A percentile compares a stretch with the other conserved stretches of the same genome.
phyloP scores from a whole-genome alignment of 2,888 invertebrate species.

The Acleris sparsana region DNA sequence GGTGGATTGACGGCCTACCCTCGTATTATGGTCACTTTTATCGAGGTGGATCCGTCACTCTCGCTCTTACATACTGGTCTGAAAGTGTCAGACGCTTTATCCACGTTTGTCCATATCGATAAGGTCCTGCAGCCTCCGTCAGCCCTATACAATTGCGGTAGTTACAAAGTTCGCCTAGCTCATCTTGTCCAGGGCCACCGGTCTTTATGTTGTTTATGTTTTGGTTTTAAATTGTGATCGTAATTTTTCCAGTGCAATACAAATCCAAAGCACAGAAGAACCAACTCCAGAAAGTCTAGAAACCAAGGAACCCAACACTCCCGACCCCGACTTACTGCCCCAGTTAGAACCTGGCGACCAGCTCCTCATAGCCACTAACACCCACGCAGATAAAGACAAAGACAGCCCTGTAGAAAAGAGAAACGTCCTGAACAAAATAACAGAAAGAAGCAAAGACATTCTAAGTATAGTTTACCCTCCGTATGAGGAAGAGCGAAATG shows the following conservation, averaged over 20 bases:
- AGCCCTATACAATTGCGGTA: no score
- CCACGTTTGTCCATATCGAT: no score
- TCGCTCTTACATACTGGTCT: no score
- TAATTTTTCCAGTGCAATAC: constrained; percentile 46
- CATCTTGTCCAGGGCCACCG: neutral
- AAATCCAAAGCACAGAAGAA: constrained; percentile 43
- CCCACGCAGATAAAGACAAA: constrained; percentile 39
- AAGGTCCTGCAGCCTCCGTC: no score
- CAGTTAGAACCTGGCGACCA: constrained; percentile 86
- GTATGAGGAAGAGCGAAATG: constrained; percentile 70
- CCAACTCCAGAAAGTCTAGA: constrained; percentile 45
- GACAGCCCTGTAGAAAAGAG: constrained; percentile 60
- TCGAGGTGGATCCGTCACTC: no score
- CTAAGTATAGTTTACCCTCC: constrained; percentile 76
- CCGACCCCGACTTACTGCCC: constrained; percentile 66
- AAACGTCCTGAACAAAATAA: constrained; percentile 74
- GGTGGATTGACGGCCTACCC: no score
- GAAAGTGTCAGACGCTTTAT: no score
- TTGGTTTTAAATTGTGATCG: neutral
- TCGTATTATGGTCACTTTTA: no score
- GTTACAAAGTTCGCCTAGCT: no score
- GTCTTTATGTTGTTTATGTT: neutral
- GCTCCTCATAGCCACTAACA: constrained; percentile 76
- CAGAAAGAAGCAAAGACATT: constrained; percentile 73
- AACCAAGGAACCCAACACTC: constrained; percentile 52